Evolutionary conservation across 1,140 invertebrate species (phyloP).

Genomic region (Homalodisca vitripennis): DNA sequence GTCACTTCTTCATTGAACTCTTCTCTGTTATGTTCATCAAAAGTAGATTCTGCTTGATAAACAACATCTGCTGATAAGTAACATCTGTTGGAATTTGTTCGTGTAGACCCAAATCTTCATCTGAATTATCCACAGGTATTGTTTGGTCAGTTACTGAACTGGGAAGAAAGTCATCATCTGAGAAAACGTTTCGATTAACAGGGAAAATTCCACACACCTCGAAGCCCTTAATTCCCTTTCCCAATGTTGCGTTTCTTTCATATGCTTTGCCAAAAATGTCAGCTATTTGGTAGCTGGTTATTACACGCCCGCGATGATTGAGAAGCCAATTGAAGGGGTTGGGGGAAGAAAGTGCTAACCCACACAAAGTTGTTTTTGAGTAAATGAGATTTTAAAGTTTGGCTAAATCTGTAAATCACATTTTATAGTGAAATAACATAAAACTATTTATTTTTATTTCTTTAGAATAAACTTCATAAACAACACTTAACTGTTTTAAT

Average conservation of each 20-base stretch:
- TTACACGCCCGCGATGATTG: conserved; percentile 39
- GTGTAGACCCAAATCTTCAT: no score
- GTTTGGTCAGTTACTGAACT: conserved; percentile 17
- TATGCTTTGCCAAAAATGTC: conserved; percentile 45
- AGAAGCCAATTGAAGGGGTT: no score
- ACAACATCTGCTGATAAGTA: not conserved
- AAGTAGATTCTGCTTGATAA: not conserved
- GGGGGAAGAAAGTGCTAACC: no score
- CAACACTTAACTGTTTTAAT: no score
- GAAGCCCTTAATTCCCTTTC: conserved; percentile 47
- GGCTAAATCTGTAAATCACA: no score
- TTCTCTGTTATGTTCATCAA: not conserved
- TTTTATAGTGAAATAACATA: no score
- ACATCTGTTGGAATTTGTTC: not conserved
- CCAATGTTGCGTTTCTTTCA: conserved; percentile 44
- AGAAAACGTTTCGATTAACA: conserved; percentile 45
- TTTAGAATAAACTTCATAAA: no score
- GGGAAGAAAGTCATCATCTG: conserved; percentile 39
- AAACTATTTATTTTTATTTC: no score
- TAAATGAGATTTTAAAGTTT: no score
- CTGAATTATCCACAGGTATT: no score
- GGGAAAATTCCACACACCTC: conserved; percentile 46
- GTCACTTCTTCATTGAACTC: not conserved
- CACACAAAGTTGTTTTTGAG: no score
- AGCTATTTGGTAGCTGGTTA: conserved; percentile 42